Base-by-base conservation (phyloP, 2,888 invertebrate genomes). In the Rambutsinella grinnellia region DNA sequence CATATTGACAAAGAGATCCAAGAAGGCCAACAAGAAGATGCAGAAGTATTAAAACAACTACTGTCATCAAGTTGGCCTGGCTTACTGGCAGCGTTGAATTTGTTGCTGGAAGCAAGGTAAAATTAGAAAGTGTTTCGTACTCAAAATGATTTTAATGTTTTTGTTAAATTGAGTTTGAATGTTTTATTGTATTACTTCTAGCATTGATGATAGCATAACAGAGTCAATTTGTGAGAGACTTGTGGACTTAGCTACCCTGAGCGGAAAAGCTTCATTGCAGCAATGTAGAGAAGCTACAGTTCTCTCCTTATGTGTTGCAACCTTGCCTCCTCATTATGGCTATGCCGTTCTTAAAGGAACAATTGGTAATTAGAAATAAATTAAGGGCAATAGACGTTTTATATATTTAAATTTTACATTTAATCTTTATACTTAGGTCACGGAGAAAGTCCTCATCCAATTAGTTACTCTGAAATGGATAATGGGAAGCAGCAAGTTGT, bases 21-120 rank as follows among this genome's bases (percentile, higher is more conserved):
- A 91, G 53, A 88, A 89, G 0, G 89, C 90, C 65, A 76, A 53
- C 68, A 79, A 24, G 76, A 79, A 69, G 83, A 82, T 21, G 71
- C 74, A 1, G 80, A 81, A 15, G 80, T 83, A 24, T 46, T 83
- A 15, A 81, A 81, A 21, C 93, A 97, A 88, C 87, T 98, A 26
- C 91, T 98, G 28, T 94, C 94, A 84, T 97, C 97, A 0, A 96
- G 96, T 80, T 98, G 98, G 97, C 95, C 96, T 86, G 97, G 97
- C 0, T 88, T 98, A 56, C 89, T 98, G 44, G 95, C 96, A 84
- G 97, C 97, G 0, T 88, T 98, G 78, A 94, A 95, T 72, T 93
- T 97, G 2, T 87, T 99, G 57, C 92, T 98, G 1, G 98, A 99
- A 87, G 96, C 97, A 2, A 96, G 90, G 90, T 90, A 85, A 82